Conservation (phyloP, 2,113 vertebrate genomes). For the Gorsachius goisagi region DNA sequence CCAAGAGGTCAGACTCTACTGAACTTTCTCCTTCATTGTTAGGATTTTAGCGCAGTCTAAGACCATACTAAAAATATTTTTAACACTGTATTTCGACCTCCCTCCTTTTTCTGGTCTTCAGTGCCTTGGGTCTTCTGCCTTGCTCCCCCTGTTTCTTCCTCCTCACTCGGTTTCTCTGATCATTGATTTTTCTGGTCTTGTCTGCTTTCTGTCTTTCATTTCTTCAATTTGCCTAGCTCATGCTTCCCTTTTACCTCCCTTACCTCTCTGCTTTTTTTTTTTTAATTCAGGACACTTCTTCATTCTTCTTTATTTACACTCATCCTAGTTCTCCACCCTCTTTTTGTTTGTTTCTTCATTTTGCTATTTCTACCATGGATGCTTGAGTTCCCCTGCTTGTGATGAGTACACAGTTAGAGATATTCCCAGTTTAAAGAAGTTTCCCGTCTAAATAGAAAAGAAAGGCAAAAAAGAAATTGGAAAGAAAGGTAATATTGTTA, state of each 20-base stretch:
- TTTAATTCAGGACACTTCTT: not conserved
- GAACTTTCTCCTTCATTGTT: not conserved
- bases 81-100: not conserved
- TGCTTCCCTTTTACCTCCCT: not conserved
- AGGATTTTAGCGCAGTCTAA: not conserved
- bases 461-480: not conserved
- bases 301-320: not conserved
- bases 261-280: not conserved
- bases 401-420: not conserved
- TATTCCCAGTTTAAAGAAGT: not conserved
- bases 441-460: not conserved
- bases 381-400: not conserved
- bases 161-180: not conserved
- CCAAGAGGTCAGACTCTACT: not conserved
- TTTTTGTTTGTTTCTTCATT: not conserved
- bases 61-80: not conserved
- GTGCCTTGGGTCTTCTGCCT: not conserved
- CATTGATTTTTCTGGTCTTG: not conserved
- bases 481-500: not conserved
- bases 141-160: not conserved
- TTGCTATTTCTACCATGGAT: not conserved
- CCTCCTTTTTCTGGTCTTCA: not conserved
- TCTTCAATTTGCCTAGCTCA: not conserved
- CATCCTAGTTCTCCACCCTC: not conserved
- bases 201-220: not conserved